phyloP scores from a whole-genome alignment of 2,797 vertebrate species.

The Ammospiza maritima region DNA sequence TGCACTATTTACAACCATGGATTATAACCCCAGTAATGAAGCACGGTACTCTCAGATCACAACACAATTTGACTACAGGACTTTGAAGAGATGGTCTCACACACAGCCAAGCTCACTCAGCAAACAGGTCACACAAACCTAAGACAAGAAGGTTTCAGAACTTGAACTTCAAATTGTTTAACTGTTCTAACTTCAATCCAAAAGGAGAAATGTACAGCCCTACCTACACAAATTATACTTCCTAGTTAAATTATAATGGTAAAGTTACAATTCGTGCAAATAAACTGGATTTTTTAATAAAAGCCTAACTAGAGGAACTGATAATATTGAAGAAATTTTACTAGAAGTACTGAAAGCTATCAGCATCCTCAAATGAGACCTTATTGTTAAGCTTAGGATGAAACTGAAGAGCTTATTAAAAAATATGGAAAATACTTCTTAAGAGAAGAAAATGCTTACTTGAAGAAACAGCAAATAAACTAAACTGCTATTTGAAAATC shows the following conservation, averaged over 20 bases:
- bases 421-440: background rate
- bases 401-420: background rate
- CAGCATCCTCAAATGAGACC: background rate
- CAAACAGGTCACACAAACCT: background rate
- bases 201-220: slow-evolving; percentile 20
- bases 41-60: background rate
- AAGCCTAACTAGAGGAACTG: background rate
- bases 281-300: background rate
- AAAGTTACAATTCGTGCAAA: slow-evolving; percentile 6
- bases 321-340: background rate
- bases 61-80: background rate
- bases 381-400: background rate
- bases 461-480: slow-evolving; percentile 25
- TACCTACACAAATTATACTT: slow-evolving; percentile 37
- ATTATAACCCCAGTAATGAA: background rate
- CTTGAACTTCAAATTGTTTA: slow-evolving; percentile 4
- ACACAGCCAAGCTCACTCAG: background rate
- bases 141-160: slow-evolving; percentile 26
- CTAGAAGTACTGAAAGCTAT: background rate
- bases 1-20: background rate
- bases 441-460: slow-evolving; percentile 3
- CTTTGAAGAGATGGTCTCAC: background rate
- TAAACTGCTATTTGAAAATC: background rate
- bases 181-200: background rate
- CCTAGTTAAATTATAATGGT: slow-evolving; percentile 38